Evolutionary conservation across 2,113 vertebrate species (phyloP), one percentile per base, ranked within the genome.

Genomic region (Amphiprion percula): DNA sequence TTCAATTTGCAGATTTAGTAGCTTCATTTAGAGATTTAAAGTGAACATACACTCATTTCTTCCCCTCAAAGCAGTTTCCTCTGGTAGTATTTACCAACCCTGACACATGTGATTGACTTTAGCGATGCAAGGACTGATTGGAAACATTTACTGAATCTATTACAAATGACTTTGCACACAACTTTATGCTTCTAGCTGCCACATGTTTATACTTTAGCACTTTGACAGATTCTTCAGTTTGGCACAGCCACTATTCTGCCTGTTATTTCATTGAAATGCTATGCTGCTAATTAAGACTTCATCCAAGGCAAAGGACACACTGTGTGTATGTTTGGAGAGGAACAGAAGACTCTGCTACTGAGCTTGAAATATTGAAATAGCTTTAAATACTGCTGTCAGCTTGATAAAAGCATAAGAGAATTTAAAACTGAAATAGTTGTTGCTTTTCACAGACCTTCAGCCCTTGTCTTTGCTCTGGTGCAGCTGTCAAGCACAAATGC

Each of bases 91-190:
- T 72, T n/a, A 46, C 33, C 44, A 68, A 47, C 21, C 19, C 16
- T 63, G 47, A 33, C 41, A 37, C 54, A 11, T 56, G 7, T 66
- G 60, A 44, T 37, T 74, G 30, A 41, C 59, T 78, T 33, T 44
- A 66, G 54, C 65, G 64, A 66, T 60, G 50, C 17, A 10, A 63
- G 49, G 28, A 47, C 21, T 64, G 69, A 5, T 37, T 37, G 33
- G 33, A 37, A 10, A 10, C 33, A 72, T 78, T 77, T 52, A 47
- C 47, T 65, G 55, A 66, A 56, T 80, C 28, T 62, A 74, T 77
- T 52, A 56, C 75, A 73, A 82, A 77, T 47, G 65, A 68, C 39
- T 74, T 7, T 39, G 60, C 68, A 44, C 81, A 80, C 46, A 66
- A 53, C 21, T 6, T 23, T 52, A 39, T 37, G 54, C 61, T 56